Percentiles rank a stretch among this genome's conserved stretches.
These are phyloP conservation scores for Drosophila athabasca DNA, from an alignment of 1,140 invertebrate genomes.

Conservation along the genomic window DNA sequence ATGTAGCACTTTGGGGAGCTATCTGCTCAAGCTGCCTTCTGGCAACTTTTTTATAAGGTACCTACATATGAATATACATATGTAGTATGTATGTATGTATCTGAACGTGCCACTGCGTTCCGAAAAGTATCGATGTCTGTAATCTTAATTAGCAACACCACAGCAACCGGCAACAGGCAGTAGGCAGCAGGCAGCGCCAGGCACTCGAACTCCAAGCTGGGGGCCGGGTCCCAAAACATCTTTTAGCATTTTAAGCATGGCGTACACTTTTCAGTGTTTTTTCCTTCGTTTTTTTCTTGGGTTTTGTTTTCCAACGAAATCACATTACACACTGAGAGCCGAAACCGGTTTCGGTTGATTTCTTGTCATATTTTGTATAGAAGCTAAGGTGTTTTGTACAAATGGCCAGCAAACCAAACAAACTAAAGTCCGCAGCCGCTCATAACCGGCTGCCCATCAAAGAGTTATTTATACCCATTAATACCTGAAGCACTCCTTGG, in stretches of 20 bases:
- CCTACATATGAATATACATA: slow-evolving; percentile 22
- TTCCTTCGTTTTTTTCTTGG: slow-evolving; percentile 26
- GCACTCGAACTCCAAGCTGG: slow-evolving; percentile 7
- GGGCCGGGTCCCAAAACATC: slow-evolving; percentile 53
- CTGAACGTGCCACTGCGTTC: slow-evolving; percentile 71
- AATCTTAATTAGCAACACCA: slow-evolving; percentile 80
- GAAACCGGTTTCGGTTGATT: slow-evolving; percentile 67
- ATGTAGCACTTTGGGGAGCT: slow-evolving; percentile 71
- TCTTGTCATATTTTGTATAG: slow-evolving; percentile 65
- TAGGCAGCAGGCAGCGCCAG: slow-evolving; percentile 41
- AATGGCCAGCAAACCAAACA: slow-evolving; percentile 73
- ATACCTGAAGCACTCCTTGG: slow-evolving; percentile 30
- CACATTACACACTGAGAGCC: slow-evolving; percentile 38
- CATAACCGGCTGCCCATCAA: slow-evolving; percentile 60
- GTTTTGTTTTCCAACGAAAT: slow-evolving; percentile 46
- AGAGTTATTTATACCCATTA: slow-evolving; percentile 59
- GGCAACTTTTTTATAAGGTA: slow-evolving; percentile 11
- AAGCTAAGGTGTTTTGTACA: slow-evolving; percentile 71
- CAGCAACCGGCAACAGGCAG: slow-evolving; percentile 48
- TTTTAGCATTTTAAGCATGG: slow-evolving; percentile 74
- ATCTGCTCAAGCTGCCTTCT: slow-evolving; percentile 30
- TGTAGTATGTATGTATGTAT: slow-evolving; percentile 33
- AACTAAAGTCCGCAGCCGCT: slow-evolving; percentile 52
- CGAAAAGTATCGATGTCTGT: slow-evolving; percentile 80
- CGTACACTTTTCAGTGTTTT: slow-evolving; percentile 30